Evolutionary conservation across 1,140 invertebrate species (phyloP).

Genomic region (Phymorhynchus buccinoides): DNA sequence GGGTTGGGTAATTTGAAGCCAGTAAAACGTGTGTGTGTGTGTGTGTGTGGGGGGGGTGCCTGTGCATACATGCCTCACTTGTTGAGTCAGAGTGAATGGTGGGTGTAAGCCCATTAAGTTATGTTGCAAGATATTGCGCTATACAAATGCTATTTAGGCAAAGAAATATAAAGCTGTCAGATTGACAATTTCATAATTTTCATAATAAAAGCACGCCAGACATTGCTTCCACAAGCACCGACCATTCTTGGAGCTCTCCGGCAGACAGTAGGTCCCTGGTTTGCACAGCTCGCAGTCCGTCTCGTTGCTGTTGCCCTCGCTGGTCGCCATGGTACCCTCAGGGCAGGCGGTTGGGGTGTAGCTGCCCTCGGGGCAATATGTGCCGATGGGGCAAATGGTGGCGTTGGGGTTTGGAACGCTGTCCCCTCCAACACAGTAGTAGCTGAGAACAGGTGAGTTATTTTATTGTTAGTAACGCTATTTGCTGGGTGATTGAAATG

Average conservation of each 20-base stretch:
- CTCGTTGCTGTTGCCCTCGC: constrained; percentile 61
- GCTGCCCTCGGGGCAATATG: constrained; percentile 70
- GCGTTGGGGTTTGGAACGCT: constrained; percentile 61
- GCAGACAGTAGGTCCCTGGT: constrained; percentile 69
- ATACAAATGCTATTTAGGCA: no score
- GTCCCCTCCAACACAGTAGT: constrained; percentile 69
- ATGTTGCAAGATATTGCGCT: no score
- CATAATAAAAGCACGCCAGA: no score
- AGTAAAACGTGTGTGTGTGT: constrained; percentile 64
- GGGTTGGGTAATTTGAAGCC: constrained; percentile 64
- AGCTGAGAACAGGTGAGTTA: constrained; percentile 47
- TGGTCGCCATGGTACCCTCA: constrained; percentile 64
- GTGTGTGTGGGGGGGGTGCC: no score
- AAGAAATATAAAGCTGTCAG: no score
- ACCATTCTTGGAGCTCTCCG: constrained; percentile 66
- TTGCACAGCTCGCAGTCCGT: constrained; percentile 68
- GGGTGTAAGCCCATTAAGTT: no score
- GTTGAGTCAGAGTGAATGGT: no score
- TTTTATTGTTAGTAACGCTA: no score
- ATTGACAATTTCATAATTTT: no score
- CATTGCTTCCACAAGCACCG: not conserved
- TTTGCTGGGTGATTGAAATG: no score
- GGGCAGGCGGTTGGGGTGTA: constrained; percentile 66
- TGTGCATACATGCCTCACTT: no score
- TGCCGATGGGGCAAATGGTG: constrained; percentile 67